Evolutionary conservation across 1,140 invertebrate species (phyloP), one percentile per base, ranked within the genome.

Genomic region (Drosophila kanapiae): DNA sequence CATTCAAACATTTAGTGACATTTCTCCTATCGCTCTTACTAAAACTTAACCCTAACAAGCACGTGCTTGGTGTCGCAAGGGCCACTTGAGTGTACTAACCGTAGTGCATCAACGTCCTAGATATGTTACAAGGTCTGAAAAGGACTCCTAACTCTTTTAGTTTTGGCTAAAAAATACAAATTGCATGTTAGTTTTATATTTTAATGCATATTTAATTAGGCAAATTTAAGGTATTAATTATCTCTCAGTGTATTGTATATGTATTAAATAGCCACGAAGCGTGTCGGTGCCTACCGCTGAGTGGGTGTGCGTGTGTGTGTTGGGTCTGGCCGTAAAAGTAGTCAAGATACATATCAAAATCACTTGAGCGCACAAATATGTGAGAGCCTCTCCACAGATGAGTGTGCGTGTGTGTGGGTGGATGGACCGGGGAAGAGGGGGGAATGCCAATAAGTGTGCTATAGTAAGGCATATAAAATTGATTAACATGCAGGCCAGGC

Each of bases 391-490:
- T 78, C 40, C 53, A 35, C 16, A 47, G 58, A 33, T 61, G 75
- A 40, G 53, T 48, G 33, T 40, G 35, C 53, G 38, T 74, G 48
- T 42, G 62, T 64, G 38, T 33, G 57, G 31, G 60, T 23, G 23
- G 23, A 23, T 23, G 23, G 23, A 23, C 23, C 23, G 23, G 23
- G 23, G 23, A 1, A 3, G 23, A 3, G 23, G 23, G 23, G 9
- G n/a, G n/a, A 33, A 54, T 67, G 77, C 85, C 78, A 80, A 81
- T 87, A 88, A 88, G 84, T 81, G 59, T 88, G 81, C 84, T 75
- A 90, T 62, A 64, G 51, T 61, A 33, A 35, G 45, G 70, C 70
- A 67, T 59, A 76, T 76, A 40, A 61, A 88, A 88, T 87, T 80
- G 80, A 87, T 90, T 87, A 87, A 79, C 75, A 79, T 78, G 77